Evolutionary conservation across 1,140 invertebrate species (phyloP), one percentile per base, ranked within the genome.

Genomic region (Bombus pyrosoma): DNA sequence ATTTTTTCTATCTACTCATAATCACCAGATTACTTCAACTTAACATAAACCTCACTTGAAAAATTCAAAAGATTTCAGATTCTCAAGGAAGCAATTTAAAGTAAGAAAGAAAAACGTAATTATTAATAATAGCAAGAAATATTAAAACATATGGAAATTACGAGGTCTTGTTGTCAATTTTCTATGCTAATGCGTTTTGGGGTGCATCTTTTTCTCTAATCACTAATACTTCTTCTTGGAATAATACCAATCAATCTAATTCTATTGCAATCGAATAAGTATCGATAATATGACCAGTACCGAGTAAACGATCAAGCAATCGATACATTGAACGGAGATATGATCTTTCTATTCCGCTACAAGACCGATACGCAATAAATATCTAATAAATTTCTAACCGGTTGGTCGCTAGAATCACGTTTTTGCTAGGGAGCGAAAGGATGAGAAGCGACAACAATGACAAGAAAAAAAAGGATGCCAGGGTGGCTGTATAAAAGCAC

Each of bases 321-420:
- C 28, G 59, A 62, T 62, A n/a, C 28, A n/a, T 18, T 47, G 2
- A 12, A 39, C n/a, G 3, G 25, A 22, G 37, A 76, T 75, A 25
- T 62, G 89, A 94, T 94, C 89, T 89, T 90, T 90, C 89, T 87
- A 88, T 82, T 47, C 89, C 90, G 88, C 87, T 91, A 93, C 91
- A 91, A 91, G 91, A 91, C 92, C 91, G 90, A 90, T 86, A 43
- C 88, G 93, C 91, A 95, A 95, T 95, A 95, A 95, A 95, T 95
- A 95, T 94, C 94, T 92, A 94, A 95, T 95, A 93, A 93, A 93
- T 95, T 95, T 94, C 94, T 93, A 92, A 91, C 92, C 92, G 92
- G 93, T 91, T 94, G 90, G 92, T 89, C 88, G 91, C 86, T 37
- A 47, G 86, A 91, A 91, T 91, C 91, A 90, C 92, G 89, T 92